Conservation (phyloP, 2,888 invertebrate species). For the Patella pellucida region DNA sequence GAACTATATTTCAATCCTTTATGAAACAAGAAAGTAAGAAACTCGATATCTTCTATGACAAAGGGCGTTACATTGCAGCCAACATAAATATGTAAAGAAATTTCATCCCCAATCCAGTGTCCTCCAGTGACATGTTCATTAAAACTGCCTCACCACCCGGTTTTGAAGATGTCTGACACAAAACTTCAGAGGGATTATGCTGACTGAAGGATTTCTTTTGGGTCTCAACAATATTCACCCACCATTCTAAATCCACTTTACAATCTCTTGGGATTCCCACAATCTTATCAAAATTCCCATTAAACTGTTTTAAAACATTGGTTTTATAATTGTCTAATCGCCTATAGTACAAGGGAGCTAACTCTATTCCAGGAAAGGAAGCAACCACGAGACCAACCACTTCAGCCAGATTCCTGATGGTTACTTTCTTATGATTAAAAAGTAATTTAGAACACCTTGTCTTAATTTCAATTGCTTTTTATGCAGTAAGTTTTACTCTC, state of each 20-base stretch:
- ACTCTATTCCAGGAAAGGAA: too few species aligned
- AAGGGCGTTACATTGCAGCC: too few species aligned
- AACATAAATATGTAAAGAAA: too few species aligned
- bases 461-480: too few species aligned
- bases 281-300: slow-evolving; percentile 3
- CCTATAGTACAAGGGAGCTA: too few species aligned
- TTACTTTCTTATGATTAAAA: too few species aligned
- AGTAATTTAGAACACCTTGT: too few species aligned
- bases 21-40: too few species aligned
- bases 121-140: not conserved
- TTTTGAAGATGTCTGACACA: not conserved
- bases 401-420: too few species aligned
- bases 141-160: not conserved
- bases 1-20: too few species aligned
- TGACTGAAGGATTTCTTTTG: not conserved
- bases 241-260: slow-evolving; percentile 12
- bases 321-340: not conserved
- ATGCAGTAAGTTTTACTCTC: not conserved
- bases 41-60: too few species aligned
- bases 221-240: not conserved
- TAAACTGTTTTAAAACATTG: not conserved
- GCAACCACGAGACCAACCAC: too few species aligned
- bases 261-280: not conserved
- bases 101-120: not conserved
- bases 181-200: not conserved